Base-by-base conservation (phyloP, 2,888 invertebrate species). In the Polymixis lichenea region DNA sequence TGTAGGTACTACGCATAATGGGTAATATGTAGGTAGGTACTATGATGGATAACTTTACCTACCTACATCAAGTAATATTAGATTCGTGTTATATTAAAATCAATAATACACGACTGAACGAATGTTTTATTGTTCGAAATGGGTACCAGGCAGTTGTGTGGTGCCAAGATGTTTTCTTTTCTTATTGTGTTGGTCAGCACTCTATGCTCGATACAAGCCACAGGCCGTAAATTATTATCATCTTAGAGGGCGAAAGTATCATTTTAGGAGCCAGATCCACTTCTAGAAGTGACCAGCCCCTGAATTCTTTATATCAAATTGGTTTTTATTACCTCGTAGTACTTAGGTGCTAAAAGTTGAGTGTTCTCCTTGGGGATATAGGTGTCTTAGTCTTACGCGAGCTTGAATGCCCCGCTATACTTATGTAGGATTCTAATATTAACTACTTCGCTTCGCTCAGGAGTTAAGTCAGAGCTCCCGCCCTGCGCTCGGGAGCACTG, bases 51-150 rank as follows among this genome's bases (percentile, higher is more conserved):
- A 65, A 25, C 53, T 66, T 53, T 66, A 32, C 32, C 22, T 61
- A 28, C 61, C 22, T 61, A 28, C 61, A 69, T 53, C 32, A 49
- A 32, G 32, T 46, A n/a, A 56, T 17, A 64, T 22, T 38, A 17
- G 15, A 53, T 25, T 49, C 56, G n/a, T 69, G 68, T 69, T 56
- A 9, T 9, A 19, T 38, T 55, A 38, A 51, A 73, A 70, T 38
- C 70, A 70, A 70, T 73, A 69, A 25, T 58, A 51, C 38, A 49
- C 70, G 73, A 69, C 46, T 46, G 19, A 15, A 32, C 58, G 13
- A 25, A 72, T 32, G 58, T 69, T 32, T 15, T 15, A 32, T 32
- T 32, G 11, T 25, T 17, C 4, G 25, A 1, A 58, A 15, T 32
- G 32, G 22, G 25, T 19, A 69, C 13, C n/a, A 43, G 2, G 22